Conservation (phyloP, 2,797 vertebrate genomes). For the Centropyge bicolor region DNA sequence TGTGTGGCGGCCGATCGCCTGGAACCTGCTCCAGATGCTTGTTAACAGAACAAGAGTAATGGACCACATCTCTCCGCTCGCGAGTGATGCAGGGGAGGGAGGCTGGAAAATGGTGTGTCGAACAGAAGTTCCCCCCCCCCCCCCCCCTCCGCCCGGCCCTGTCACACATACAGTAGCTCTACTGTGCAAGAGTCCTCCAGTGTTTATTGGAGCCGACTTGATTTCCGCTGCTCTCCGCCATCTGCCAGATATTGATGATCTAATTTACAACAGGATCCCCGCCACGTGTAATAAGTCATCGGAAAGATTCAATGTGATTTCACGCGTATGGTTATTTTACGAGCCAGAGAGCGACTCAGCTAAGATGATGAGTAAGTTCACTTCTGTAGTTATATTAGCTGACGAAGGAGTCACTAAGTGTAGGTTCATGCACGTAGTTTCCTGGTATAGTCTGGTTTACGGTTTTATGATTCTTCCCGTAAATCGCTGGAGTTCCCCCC, state of each 20-base stretch:
- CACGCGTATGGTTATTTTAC: slow-evolving; percentile 55
- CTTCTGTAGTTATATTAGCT: slow-evolving; percentile 72
- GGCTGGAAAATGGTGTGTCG: slow-evolving; percentile 56
- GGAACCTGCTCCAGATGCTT: slow-evolving; percentile 71
- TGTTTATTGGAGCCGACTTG: slow-evolving; percentile 55
- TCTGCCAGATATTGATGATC: slow-evolving; percentile 70
- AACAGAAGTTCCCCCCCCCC: slow-evolving; percentile 32
- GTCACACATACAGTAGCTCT: slow-evolving; percentile 69
- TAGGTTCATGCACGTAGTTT: slow-evolving; percentile 78
- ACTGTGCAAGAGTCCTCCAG: slow-evolving; percentile 55
- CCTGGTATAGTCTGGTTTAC: slow-evolving; percentile 82
- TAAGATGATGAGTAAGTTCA: slow-evolving; percentile 69
- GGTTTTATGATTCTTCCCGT: slow-evolving; percentile 83
- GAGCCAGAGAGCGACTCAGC: slow-evolving; percentile 42
- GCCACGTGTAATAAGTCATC: slow-evolving; percentile 67
- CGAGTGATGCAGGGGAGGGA: slow-evolving; percentile 47
- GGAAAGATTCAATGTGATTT: slow-evolving; percentile 61
- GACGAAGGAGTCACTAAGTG: slow-evolving; percentile 75
- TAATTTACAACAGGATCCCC: slow-evolving; percentile 63
- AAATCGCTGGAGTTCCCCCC: slow-evolving; percentile 76
- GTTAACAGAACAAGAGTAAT: slow-evolving; percentile 61
- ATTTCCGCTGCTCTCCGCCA: slow-evolving; percentile 49
- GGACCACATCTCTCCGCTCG: slow-evolving; percentile 61
- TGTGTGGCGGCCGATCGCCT: slow-evolving; percentile 63
- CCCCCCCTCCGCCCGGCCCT: too few species aligned